phyloP scores from a whole-genome alignment of 2,797 vertebrate genomes.

The Toxotes lorentzi region DNA sequence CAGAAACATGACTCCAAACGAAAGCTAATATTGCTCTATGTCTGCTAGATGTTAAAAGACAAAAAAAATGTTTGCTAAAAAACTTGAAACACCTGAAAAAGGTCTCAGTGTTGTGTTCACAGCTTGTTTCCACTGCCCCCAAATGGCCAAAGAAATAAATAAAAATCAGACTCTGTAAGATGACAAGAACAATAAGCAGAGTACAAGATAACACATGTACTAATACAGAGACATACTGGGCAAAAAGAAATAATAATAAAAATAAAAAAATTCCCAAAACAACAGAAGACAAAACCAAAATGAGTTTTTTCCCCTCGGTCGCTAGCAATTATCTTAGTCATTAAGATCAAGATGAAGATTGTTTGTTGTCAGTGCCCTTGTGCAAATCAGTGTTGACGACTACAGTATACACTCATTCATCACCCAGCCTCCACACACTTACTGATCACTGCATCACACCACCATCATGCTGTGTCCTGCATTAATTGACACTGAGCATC shows the following conservation, averaged over 20 bases:
- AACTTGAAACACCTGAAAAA: background rate
- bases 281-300: background rate
- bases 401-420: slow-evolving; percentile 18
- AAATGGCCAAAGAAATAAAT: background rate
- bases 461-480: slow-evolving; percentile 20
- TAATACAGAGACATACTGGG: too few species aligned
- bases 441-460: slow-evolving; percentile 11
- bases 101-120: background rate
- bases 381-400: slow-evolving; percentile 28
- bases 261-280: background rate
- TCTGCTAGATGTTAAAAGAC: background rate
- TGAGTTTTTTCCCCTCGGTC: background rate
- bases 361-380: slow-evolving; percentile 5
- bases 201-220: background rate
- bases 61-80: background rate
- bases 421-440: slow-evolving; percentile 4
- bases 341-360: slow-evolving; percentile 14
- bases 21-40: background rate
- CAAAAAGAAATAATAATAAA: background rate
- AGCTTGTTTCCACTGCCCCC: background rate
- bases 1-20: background rate
- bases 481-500: slow-evolving; percentile 17
- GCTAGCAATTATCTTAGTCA: slow-evolving; percentile 13
- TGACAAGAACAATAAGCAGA: background rate
- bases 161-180: background rate